Conservation (phyloP, 2,888 invertebrate genomes). For the Xylota sylvarum region DNA sequence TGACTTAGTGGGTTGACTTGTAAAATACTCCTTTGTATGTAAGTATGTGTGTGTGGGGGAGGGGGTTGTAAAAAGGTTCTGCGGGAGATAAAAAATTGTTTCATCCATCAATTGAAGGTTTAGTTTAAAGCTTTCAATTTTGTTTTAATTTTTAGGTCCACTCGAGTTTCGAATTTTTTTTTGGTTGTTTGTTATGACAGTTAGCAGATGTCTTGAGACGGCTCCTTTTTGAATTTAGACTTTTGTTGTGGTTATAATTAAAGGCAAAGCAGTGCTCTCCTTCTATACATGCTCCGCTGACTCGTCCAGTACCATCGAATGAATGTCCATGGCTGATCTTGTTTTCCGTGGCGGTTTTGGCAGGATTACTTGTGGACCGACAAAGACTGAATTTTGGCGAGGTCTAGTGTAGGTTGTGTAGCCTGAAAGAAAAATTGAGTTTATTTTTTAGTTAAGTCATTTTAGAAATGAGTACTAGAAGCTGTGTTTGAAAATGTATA, state of each 20-base stretch:
- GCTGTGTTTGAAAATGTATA: too few relatives aligned
- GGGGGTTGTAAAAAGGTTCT: constrained; percentile 51
- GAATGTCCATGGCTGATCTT: constrained; percentile 93
- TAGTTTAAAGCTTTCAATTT: constrained; percentile 70
- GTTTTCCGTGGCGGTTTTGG: constrained; percentile 90
- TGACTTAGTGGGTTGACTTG: constrained; percentile 5
- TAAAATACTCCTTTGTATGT: constrained; percentile 39
- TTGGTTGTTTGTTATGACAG: constrained; percentile 5
- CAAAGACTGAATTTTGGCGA: constrained; percentile 94
- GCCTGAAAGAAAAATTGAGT: constrained; percentile 84
- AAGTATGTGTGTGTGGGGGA: constrained; percentile 21
- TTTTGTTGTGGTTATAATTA: constrained; percentile 1
- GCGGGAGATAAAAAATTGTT: constrained; percentile 63
- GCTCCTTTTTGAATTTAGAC: constrained; percentile 15
- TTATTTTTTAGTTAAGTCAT: background rate
- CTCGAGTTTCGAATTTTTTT: constrained; percentile 37
- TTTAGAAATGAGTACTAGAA: too few relatives aligned
- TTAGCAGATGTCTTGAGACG: constrained; percentile 33
- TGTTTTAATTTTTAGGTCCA: constrained; percentile 60
- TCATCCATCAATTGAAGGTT: constrained; percentile 57
- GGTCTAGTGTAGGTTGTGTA: constrained; percentile 85
- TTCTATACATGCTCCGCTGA: constrained; percentile 82
- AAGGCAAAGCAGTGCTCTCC: background rate
- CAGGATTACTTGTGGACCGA: constrained; percentile 89
- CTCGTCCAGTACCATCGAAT: constrained; percentile 88